phyloP scores from a whole-genome alignment of 2,797 vertebrate genomes.

The Acestrorhynchus altus region DNA sequence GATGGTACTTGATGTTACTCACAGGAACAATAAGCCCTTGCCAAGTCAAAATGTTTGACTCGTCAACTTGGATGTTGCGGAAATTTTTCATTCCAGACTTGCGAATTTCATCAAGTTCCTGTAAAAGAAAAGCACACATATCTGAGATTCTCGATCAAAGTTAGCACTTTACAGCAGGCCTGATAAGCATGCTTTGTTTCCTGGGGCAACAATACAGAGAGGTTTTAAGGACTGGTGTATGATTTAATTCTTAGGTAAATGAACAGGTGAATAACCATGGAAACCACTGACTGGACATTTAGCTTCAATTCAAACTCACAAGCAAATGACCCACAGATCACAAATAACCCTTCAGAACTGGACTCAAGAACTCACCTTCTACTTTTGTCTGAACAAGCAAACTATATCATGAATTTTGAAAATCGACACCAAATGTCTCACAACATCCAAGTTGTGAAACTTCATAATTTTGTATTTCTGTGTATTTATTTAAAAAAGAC shows the following conservation, averaged over 20 bases:
- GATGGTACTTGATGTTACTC: conserved; percentile 71
- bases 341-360: background rate
- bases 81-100: conserved; percentile 91
- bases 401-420: background rate
- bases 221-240: background rate
- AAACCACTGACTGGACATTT: background rate
- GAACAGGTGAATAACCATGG: background rate
- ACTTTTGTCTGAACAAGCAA: background rate
- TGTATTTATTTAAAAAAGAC: no score
- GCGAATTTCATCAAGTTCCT: conserved; percentile 97
- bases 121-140: conserved; percentile 59
- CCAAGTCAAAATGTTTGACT: conserved; percentile 94
- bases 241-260: background rate
- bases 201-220: no score
- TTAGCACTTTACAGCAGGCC: no score
- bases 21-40: conserved; percentile 98
- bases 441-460: background rate
- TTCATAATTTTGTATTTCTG: no score
- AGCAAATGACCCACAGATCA: background rate
- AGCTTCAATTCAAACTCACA: background rate
- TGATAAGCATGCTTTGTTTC: no score
- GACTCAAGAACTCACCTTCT: background rate
- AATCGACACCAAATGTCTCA: background rate
- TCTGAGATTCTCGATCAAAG: background rate
- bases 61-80: conserved; percentile 95